phyloP scores from a whole-genome alignment of 1,140 invertebrate species.

The Aphidius ervi region DNA sequence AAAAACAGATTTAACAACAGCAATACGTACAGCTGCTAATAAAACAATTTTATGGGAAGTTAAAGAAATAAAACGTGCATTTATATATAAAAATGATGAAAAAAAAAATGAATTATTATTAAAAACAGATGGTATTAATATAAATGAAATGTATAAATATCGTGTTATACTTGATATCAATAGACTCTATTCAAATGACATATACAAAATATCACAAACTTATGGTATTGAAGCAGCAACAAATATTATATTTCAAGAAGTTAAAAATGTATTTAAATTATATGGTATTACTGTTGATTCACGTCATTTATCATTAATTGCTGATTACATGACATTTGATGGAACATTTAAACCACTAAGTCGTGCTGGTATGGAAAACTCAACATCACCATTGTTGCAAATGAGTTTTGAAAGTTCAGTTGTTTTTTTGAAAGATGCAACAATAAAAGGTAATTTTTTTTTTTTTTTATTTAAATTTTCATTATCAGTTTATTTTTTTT shows the following conservation, averaged over 20 bases:
- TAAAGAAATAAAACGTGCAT: slow-evolving; percentile 76
- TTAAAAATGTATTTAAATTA: slow-evolving; percentile 88
- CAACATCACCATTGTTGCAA: slow-evolving; percentile 90
- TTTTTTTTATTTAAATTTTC: neutral
- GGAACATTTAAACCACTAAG: slow-evolving; percentile 88
- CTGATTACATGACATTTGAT: slow-evolving; percentile 97
- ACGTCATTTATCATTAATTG: slow-evolving; percentile 86
- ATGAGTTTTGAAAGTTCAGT: slow-evolving; percentile 97
- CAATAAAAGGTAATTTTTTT: slow-evolving; percentile 58
- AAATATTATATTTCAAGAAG: slow-evolving; percentile 85
- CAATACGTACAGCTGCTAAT: slow-evolving; percentile 70
- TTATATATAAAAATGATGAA: slow-evolving; percentile 62
- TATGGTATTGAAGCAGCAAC: slow-evolving; percentile 97
- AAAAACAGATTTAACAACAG: slow-evolving; percentile 71
- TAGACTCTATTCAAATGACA: slow-evolving; percentile 89
- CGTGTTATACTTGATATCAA: slow-evolving; percentile 79
- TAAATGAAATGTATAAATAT: slow-evolving; percentile 83
- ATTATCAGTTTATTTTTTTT: neutral
- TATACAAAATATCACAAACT: slow-evolving; percentile 81
- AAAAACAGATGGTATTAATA: slow-evolving; percentile 94
- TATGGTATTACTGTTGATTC: slow-evolving; percentile 95
- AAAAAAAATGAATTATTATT: slow-evolving; percentile 58
- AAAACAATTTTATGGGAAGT: slow-evolving; percentile 78
- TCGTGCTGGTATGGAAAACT: slow-evolving; percentile 81
- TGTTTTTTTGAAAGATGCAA: slow-evolving; percentile 80